Conservation (phyloP, 2,888 invertebrate species). For the Noctua pronuba region DNA sequence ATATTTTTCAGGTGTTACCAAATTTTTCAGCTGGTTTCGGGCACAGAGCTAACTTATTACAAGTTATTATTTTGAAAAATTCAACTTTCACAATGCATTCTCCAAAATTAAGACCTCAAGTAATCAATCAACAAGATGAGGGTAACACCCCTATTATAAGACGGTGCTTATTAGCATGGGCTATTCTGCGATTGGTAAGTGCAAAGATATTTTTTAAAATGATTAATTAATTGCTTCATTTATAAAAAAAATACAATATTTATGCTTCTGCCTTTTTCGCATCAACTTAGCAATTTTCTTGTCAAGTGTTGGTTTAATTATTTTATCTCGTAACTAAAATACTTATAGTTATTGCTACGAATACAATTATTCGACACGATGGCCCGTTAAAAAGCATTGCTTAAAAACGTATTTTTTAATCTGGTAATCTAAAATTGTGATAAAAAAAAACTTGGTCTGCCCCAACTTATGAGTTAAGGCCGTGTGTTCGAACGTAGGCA, state of each 20-base stretch:
- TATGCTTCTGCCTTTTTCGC: not conserved
- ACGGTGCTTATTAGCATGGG: not conserved
- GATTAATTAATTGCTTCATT: not conserved
- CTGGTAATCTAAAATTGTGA: too few relatives aligned
- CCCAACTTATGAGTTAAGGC: too few relatives aligned
- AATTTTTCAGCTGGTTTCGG: not conserved
- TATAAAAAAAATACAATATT: too few relatives aligned
- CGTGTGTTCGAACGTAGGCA: too few relatives aligned
- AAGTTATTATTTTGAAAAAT: not conserved
- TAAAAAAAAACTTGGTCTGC: too few relatives aligned
- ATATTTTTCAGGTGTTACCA: not conserved
- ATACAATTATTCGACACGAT: not conserved
- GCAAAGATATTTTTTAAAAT: too few relatives aligned
- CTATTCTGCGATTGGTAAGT: slow-evolving; percentile 31
- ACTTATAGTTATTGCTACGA: too few relatives aligned
- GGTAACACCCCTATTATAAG: not conserved
- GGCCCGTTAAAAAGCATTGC: not conserved
- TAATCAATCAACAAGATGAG: not conserved
- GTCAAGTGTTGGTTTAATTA: not conserved
- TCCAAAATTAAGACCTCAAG: slow-evolving; percentile 11
- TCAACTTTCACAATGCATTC: slow-evolving; percentile 10
- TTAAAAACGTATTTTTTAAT: not conserved
- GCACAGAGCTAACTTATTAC: not conserved
- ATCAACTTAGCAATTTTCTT: not conserved
- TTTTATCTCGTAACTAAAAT: not conserved